Evolutionary conservation across 2,888 invertebrate genomes (phyloP), one percentile per base, ranked within the genome.

Genomic region (Crepidodera aurea): DNA sequence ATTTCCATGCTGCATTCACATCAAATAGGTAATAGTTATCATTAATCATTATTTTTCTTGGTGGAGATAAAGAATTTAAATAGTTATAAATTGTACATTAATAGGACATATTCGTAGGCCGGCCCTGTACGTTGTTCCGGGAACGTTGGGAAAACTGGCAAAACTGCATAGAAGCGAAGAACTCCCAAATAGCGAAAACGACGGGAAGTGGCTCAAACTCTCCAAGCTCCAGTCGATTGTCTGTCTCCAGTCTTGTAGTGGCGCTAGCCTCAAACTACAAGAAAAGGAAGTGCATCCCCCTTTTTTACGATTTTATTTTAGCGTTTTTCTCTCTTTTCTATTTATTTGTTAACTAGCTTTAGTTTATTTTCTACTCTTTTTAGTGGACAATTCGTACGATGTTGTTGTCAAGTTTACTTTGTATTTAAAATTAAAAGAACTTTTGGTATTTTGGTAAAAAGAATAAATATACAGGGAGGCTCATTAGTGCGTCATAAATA

Each of bases 151-250:
- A 42, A 42, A 29, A 29, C 29, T 25, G 42, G 42, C 27, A 42
- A 54, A 54, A 54, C 42, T 54, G 54, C 54, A 54, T 54, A 42
- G 48, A 48, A 15, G 29, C 10, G 13, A 13, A 54, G 12, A 27
- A 29, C 54, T 32, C 18, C 27, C 19, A 32, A 56, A 56, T 13
- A 32, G 46, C 42, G 34, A 42, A 55, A 54, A 55, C 53, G 40
- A 40, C 53, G 32, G 40, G 27, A 53, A 53, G 53, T 40, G 40
- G 53, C 27, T 53, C 53, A 53, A 53, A 53, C 53, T 53, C 25
- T 51, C 16, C 12, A 39, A 51, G 18, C 39, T 51, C 1, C n/a
- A 13, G 27, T 18, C 53, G 25, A 53, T 53, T 53, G 40, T 53
- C 53, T 53, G 40, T 18, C 40, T 40, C 25, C 13, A 25, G 18